Base-by-base conservation (phyloP, 2,113 vertebrate genomes). In the Scalopus aquaticus region DNA sequence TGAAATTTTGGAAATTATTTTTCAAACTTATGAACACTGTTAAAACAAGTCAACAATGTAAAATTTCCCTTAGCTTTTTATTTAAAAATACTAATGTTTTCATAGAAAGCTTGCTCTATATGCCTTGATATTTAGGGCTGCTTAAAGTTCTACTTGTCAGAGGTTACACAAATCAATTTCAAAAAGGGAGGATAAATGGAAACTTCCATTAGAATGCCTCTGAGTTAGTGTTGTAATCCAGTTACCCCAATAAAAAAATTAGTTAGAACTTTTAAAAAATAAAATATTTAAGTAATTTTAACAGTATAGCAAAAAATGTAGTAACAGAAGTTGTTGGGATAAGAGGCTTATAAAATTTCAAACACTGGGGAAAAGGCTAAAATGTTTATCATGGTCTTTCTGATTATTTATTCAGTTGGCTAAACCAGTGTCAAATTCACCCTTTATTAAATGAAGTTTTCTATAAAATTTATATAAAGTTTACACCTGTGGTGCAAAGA, bases 11-110 rank as follows among this genome's bases (percentile, higher is more conserved):
- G 49, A 69, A 83, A 67, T 49, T 46, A 84, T 22, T 76, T 62
- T 87, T 76, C 46, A 39, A 54, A 26, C 56, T 28, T 78, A 73
- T 91, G 24, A 28, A 67, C 44, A 93, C 77, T 56, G 22, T 37
- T 84, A 84, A 86, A 91, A 88, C 9, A 88, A 95, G 60, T 67
- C 20, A 22, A 56, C 35, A 84, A 69, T 8, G 6, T 60, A 83
- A 82, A 91, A 74, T 56, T 78, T 77, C 20, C 49, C 65, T 77
- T 93, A 83, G 54, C 19, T 12, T 92, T 92, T 72, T 86, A 86
- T 76, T 93, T 90, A 44, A 87, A 96, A 82, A 73, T 60, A 64
- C n/a, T 60, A 88, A 13, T 67, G 11, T 64, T 85, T 62, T 70
- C 24, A 69, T 12, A 16, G 49, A 67, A 95, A 56, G 15, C 19